Evolutionary conservation across 1,140 invertebrate species (phyloP), one percentile per base, ranked within the genome.

Genomic region (Scaptomyza graminum): DNA sequence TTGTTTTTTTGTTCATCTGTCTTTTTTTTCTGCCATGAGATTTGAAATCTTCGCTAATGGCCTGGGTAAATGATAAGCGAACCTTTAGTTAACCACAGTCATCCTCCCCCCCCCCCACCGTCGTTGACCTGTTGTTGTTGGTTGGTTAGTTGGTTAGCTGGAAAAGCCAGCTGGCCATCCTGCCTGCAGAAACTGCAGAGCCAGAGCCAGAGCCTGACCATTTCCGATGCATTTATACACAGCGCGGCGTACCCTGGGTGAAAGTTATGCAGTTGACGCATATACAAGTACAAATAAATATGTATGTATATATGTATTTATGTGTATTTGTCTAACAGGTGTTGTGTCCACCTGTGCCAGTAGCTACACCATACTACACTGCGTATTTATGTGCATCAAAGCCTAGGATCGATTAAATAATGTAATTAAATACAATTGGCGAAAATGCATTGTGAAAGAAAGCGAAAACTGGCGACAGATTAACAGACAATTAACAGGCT

Each of bases 391-490:
- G 31, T 70, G 67, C 67, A 60, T 70, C 37, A 69, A 63, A 55
- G 57, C 43, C 43, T 28, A 55, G 49, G 59, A 69, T 34, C 60
- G 61, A 64, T 70, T 70, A 70, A 70, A 51, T 64, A 70, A 70
- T 49, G 44, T 41, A 56, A 57, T 70, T 64, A 64, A 70, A 43
- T 64, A 31, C 61, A 43, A 55, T 55, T 47, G 44, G 13, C 12
- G 18, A 25, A 44, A 54, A 34, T 55, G 15, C 18, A 11, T 34
- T 34, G 31, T n/a, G 8, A 55, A 46, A 37, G 39, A 64, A 55
- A 64, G 51, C 49, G 49, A 63, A 34, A 64, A 25, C 31, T 15
- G 16, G 25, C 49, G 31, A 34, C 54, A 28, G 18, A 15, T 56
- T 15, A 56, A 43, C 18, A 25, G n/a, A 22, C 54, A 56, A 41